Base-by-base conservation (phyloP, 2,888 invertebrate genomes). In the Cataglyphis altisquamis region DNA sequence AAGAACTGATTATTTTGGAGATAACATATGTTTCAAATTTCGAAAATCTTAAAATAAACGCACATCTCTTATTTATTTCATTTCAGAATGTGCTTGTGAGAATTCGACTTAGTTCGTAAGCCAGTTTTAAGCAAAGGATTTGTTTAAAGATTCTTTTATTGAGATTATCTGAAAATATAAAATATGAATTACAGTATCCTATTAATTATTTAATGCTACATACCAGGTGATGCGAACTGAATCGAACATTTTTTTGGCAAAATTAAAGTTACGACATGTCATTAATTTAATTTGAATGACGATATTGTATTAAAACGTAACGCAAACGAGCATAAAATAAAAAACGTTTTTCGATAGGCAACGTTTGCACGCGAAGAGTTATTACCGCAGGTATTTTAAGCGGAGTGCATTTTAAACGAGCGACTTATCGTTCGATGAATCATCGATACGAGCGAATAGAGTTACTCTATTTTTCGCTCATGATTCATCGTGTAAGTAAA, bases 341-440 rank as follows among this genome's bases (percentile, higher is more conserved):
- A 52, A 70, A 39, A n/a, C 41, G 36, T 68, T 9, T 55, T 68
- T 57, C 41, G 57, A 39, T 55, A 55, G n/a, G 10, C 57, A 29
- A 55, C 15, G 4, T 72, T 70, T 45, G 45, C 60, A 45, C 45
- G 60, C 78, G 32, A 78, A 25, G 45, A 72, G 25, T 70, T 78
- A 70, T 60, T 78, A 60, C 32, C n/a, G 3, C 15, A 32, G 15
- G 41, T 78, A 45, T 60, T 78, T 78, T 78, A 60, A 72, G 57
- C 57, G 10, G 12, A 70, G 25, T 36, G 73, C 36, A 70, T 70
- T 78, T 78, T 78, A 78, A 78, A 72, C 60, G 60, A 78, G 36
- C 57, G 73, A 78, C 73, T 78, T 78, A 78, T 70, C 78, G 60
- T 32, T 18, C 36, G 78, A 72, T 72, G 73, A 78, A 78, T 78